A percentile compares a stretch with the other conserved stretches of the same genome.
phyloP scores from a whole-genome alignment of 2,113 vertebrate genomes.

The Oncorhynchus tshawytscha region DNA sequence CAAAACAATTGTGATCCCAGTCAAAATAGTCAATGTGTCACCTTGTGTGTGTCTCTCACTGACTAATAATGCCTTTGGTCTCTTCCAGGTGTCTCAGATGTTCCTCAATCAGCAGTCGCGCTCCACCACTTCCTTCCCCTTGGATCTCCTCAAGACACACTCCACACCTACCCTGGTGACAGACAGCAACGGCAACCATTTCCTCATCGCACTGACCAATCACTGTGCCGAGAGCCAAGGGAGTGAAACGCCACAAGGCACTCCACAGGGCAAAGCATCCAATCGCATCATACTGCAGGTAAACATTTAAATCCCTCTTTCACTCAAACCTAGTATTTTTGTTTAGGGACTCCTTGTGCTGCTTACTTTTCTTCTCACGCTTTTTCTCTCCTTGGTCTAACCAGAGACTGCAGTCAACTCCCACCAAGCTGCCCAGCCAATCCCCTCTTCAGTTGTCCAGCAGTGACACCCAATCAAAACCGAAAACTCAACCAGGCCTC shows the following conservation, averaged over 20 bases:
- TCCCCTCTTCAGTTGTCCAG: constrained; percentile 41
- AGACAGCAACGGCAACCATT: constrained; percentile 80
- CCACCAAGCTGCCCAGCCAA: constrained; percentile 61
- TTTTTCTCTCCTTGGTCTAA: constrained; percentile 10
- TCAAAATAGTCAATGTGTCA: background rate
- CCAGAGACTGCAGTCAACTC: constrained; percentile 69
- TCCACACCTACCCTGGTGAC: constrained; percentile 74
- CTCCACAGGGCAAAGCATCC: constrained; percentile 28
- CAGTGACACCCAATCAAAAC: constrained; percentile 51
- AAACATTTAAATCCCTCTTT: background rate
- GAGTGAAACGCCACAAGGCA: constrained; percentile 28
- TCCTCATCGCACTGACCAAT: constrained; percentile 82
- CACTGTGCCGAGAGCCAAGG: constrained; percentile 60
- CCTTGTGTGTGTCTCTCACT: background rate
- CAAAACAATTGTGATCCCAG: background rate
- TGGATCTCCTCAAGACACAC: constrained; percentile 66
- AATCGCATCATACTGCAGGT: constrained; percentile 75
- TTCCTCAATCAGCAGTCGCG: constrained; percentile 39
- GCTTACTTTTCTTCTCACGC: background rate
- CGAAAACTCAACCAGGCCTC: constrained; percentile 42
- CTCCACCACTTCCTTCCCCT: constrained; percentile 24
- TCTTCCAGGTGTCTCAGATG: constrained; percentile 45
- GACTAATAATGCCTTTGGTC: background rate
- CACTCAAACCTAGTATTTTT: background rate
- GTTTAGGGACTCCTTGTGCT: background rate